Evolutionary conservation across 2,797 vertebrate genomes (phyloP), one percentile per base, ranked within the genome.

Genomic region (Lithobates pipiens): DNA sequence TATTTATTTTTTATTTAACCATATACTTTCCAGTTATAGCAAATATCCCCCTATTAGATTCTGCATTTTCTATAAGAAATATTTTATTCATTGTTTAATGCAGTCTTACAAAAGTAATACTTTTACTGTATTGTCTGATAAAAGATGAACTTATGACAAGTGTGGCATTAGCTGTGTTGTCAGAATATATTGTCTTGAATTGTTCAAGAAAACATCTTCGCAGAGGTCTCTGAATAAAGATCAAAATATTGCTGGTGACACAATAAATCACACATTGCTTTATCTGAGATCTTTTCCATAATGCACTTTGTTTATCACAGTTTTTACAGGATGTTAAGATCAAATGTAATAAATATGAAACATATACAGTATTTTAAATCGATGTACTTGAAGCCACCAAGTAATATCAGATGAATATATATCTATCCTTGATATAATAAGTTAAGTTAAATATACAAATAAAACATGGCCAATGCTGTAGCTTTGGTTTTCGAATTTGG

Each of bases 241-340:
- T 70, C 27, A 70, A 54, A 70, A 80, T 50, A 42, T 32, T 50
- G 77, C 68, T 70, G 16, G 68, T 71, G 29, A 68, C 50, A 57
- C 27, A 69, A 80, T 80, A 70, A 54, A 70, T 69, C 67, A 8
- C 10, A 36, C 50, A 72, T 27, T 27, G 16, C 44, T 71, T 80
- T 57, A 39, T 13, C n/a, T 42, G 32, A 72, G 15, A 25, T 10
- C 36, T 23, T 72, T 9, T 34, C 16, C 9, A 54, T 70, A 32
- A 70, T 21, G 29, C n/a, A 29, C 9, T 18, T 67, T 79, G 27
- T 68, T 25, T 68, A 69, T 23, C 36, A 13, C 18, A 36, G 57
- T 5, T 27, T 54, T 27, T 57, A 57, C 13, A 54, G 25, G 44
- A 39, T 39, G 25, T 27, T 8, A 44, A n/a, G 25, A 27, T 23